These are phyloP conservation scores for Malthinus flaveolus DNA, from an alignment of 2,888 invertebrate genomes.

Conservation along the genomic window DNA sequence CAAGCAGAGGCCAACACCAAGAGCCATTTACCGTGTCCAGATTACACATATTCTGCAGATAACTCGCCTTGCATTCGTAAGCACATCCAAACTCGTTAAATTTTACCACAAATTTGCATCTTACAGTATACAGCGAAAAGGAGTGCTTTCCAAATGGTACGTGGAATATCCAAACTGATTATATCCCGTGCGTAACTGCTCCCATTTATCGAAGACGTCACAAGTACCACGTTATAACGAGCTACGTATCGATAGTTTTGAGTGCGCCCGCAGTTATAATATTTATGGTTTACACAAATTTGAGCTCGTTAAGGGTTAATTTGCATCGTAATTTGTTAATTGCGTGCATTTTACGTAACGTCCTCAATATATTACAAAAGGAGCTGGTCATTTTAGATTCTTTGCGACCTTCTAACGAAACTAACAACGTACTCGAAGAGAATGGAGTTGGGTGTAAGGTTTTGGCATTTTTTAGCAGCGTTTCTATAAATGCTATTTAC, in stretches of 20 bases:
- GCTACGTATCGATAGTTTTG: conserved; percentile 58
- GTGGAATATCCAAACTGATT: conserved; percentile 65
- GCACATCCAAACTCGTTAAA: conserved; percentile 4
- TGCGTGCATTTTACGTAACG: conserved; percentile 61
- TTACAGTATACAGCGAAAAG: conserved; percentile 63
- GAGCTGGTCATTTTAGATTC: conserved; percentile 63
- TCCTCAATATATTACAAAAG: conserved; percentile 62
- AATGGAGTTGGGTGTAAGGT: conserved; percentile 60
- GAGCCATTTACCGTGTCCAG: conserved; percentile 59
- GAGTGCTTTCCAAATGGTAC: conserved; percentile 58
- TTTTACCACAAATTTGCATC: conserved; percentile 1
- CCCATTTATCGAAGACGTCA: conserved; percentile 59
- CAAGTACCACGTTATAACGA: conserved; percentile 59
- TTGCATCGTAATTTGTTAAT: conserved; percentile 65
- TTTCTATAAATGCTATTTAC: conserved; percentile 64
- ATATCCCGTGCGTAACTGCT: conserved; percentile 61
- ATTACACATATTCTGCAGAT: conserved; percentile 51
- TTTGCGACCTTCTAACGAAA: conserved; percentile 53
- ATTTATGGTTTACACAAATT: conserved; percentile 59
- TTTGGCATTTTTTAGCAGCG: conserved; percentile 60
- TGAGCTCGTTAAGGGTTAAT: conserved; percentile 56
- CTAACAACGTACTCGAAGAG: conserved; percentile 54
- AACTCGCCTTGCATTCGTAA: conserved; percentile 33
- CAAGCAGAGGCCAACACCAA: conserved; percentile 52
- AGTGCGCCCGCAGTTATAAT: conserved; percentile 63